Base-by-base conservation (phyloP, 1,140 invertebrate species). In the Drosophila parabipectinata region DNA sequence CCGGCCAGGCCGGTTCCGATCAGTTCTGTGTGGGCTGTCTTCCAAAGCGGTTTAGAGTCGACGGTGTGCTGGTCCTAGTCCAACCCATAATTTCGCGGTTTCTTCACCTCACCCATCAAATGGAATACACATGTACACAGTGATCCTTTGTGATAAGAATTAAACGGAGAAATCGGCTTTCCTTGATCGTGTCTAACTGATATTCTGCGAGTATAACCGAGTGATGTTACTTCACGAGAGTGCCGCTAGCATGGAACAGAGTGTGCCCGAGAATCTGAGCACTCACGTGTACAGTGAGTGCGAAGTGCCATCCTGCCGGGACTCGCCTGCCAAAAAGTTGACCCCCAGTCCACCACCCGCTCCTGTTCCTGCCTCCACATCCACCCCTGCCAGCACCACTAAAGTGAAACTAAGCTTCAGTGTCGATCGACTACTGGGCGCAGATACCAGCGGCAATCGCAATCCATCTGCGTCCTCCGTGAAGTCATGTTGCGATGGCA, bases 361-460 rank as follows among this genome's bases (percentile, higher is more conserved):
- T 7, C 32, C 53, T 12, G 41, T 45, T 12, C 63, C 50, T 41
- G 30, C 44, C 6, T 50, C 52, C 26, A n/a, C 47, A 5, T 6
- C 48, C 34, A 64, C 26, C 28, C 44, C 24, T 48, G 39, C 58
- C 8, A 72, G 59, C 68, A 51, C 57, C 44, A 91, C 89, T 50
- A 87, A 91, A 90, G 80, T 91, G 55, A 85, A 83, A 74, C 76
- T 91, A 9, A 91, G 90, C 72, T 91, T 91, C 67, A 91, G 90
- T 79, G 90, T 91, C 14, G 90, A 91, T 72, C 79, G 90, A 32
- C 61, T 91, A 12, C 50, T 91, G 26, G 74, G 83, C 63, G 62
- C 71, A 15, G 82, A 85, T 24, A 66, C 79, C 45, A 47, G 21
- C 18, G 62, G 50, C 18, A 26, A 14, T 4, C 39, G 26, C 15